Percentiles rank a stretch among this genome's conserved stretches.
These are phyloP conservation scores for Mythimna albipuncta DNA, from an alignment of 2,888 invertebrate genomes.

Conservation along the genomic window DNA sequence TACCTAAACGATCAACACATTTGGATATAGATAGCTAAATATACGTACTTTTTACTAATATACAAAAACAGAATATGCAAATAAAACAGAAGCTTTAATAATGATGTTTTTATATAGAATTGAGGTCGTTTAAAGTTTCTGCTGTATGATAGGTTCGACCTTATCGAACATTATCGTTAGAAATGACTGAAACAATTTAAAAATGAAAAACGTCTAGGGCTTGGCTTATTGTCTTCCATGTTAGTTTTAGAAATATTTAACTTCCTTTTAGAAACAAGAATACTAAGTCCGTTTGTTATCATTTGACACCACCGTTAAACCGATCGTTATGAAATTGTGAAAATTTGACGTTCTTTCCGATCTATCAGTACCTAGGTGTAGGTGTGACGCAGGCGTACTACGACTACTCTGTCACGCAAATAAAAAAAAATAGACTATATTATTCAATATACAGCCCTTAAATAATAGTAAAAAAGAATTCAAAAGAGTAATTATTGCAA, in stretches of 20 bases:
- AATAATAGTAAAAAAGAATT: no score
- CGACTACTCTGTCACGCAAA: no score
- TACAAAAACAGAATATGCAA: constrained; percentile 15
- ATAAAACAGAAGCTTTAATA: constrained; percentile 6
- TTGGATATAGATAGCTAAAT: constrained; percentile 29
- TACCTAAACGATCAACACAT: constrained; percentile 47
- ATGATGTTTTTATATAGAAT: background rate
- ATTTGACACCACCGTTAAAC: no score
- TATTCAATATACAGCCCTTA: no score
- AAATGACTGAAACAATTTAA: background rate
- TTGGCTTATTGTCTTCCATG: background rate
- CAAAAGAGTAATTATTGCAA: no score
- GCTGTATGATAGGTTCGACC: background rate
- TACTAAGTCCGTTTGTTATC: no score
- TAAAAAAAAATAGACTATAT: no score
- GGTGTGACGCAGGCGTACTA: no score
- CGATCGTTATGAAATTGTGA: no score
- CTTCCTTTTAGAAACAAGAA: background rate
- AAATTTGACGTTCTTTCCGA: no score
- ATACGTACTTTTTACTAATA: constrained; percentile 19
- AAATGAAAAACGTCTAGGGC: background rate
- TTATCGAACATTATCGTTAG: background rate
- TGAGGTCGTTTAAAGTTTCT: constrained; percentile 4
- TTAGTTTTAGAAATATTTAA: background rate
- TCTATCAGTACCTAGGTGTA: no score